phyloP scores from a whole-genome alignment of 2,797 vertebrate genomes.

The Borostomias antarcticus region DNA sequence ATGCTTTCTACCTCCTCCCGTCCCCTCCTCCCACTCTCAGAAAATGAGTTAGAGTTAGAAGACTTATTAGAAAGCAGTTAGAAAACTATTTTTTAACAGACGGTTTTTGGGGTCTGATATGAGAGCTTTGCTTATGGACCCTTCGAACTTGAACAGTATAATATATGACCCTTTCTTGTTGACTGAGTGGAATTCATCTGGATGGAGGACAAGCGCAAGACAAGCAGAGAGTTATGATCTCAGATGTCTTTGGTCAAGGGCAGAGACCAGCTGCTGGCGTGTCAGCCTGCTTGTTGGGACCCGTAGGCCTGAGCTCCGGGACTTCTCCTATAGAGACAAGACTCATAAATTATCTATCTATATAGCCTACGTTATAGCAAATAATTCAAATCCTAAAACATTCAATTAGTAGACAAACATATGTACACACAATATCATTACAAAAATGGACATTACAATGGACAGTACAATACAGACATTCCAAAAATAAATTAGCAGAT shows the following conservation, averaged over 20 bases:
- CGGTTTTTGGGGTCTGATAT: neutral
- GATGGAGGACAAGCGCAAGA: slow-evolving; percentile 51
- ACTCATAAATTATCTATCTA: neutral
- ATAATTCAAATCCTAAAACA: too few relatives aligned
- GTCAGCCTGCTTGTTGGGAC: slow-evolving; percentile 50
- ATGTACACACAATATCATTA: too few relatives aligned
- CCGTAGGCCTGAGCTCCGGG: too few relatives aligned
- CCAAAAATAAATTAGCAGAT: too few relatives aligned
- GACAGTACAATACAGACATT: too few relatives aligned
- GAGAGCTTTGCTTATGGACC: neutral
- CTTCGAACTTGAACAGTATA: neutral
- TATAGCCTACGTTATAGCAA: too few relatives aligned
- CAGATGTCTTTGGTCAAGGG: slow-evolving; percentile 42
- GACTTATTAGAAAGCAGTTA: neutral
- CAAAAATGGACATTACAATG: too few relatives aligned
- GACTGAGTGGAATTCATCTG: slow-evolving; percentile 32
- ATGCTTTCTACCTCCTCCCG: slow-evolving; percentile 44
- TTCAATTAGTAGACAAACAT: too few relatives aligned
- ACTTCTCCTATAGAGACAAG: neutral
- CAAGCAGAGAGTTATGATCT: slow-evolving; percentile 34
- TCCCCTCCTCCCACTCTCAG: slow-evolving; percentile 5
- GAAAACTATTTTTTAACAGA: neutral
- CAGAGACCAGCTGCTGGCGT: slow-evolving; percentile 39
- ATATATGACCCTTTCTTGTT: neutral
- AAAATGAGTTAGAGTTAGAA: neutral